Evolutionary conservation across 2,888 invertebrate genomes (phyloP), one percentile per base, ranked within the genome.

Genomic region (Drosophila meridionalis): DNA sequence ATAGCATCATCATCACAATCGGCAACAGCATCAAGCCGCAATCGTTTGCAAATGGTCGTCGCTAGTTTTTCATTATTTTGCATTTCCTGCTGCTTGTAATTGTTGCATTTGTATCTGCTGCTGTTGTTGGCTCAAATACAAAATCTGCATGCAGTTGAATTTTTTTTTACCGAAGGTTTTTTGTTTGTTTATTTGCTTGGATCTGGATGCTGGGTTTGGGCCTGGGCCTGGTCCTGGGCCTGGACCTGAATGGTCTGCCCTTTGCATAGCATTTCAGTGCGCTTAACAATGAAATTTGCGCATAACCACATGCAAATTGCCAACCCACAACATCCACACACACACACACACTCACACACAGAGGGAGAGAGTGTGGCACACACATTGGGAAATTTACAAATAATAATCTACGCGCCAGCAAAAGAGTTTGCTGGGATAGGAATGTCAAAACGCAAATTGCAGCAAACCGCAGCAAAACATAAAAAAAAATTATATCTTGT

Each of bases 251-350:
- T 68, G 57, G 64, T 48, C 50, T 71, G 73, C 71, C 62, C 74
- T 78, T 78, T 69, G 86, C 82, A 83, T 52, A 68, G 76, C 72
- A 74, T 78, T 82, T 62, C 72, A 72, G 69, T 73, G 80, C 83
- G 89, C 88, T 86, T 87, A 88, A 84, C 87, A 88, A 88, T 87
- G 78, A 87, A 87, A 87, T 87, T 88, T 88, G 82, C 88, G 88
- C 87, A 82, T 88, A 87, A 88, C 87, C 84, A 88, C 88, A 88
- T 86, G 88, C 83, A 86, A 86, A 88, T 86, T 86, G 88, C 85
- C 79, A 88, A 86, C 80, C 87, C 85, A 77, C 86, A 86, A 68
- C 57, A 62, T 73, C 74, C 58, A 64, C 69, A 70, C 56, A 60
- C 67, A 71, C 42, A 63, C n/a, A n/a, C 61, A 65, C 65, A 57